A percentile compares a stretch with the other conserved stretches of the same genome.
These are phyloP conservation scores for Morelia viridis DNA, from an alignment of 2,797 vertebrate species.

Conservation along the genomic window DNA sequence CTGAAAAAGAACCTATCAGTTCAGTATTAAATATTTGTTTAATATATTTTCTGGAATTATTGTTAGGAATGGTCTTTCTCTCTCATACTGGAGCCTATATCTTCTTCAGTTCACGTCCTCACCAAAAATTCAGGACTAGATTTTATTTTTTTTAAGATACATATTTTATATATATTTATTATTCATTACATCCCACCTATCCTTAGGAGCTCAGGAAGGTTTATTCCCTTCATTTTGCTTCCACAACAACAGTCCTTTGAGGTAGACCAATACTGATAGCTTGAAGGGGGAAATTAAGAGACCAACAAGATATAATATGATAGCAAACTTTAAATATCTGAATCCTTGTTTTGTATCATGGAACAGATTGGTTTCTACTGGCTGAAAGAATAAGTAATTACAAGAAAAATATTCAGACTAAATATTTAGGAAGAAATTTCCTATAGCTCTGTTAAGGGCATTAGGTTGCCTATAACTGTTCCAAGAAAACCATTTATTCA, in stretches of 20 bases:
- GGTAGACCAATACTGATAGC: neutral
- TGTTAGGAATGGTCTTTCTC: neutral
- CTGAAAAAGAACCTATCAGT: constrained; percentile 23
- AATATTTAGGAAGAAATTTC: neutral
- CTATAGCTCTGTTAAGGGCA: neutral
- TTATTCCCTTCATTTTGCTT: neutral
- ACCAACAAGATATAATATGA: neutral
- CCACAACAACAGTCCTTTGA: neutral
- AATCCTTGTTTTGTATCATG: neutral
- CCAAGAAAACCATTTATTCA: neutral
- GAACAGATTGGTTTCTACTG: neutral
- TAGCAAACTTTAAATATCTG: neutral
- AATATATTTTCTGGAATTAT: neutral
- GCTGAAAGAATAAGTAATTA: neutral
- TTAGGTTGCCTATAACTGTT: neutral
- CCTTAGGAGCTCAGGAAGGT: neutral
- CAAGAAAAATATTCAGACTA: neutral
- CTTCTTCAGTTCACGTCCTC: neutral
- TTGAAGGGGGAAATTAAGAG: neutral
- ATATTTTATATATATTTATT: neutral
- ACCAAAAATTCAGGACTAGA: neutral
- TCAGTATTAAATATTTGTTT: neutral
- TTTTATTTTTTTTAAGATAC: neutral
- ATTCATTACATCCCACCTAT: neutral
- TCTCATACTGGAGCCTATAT: neutral